Base-by-base conservation (phyloP, 2,888 invertebrate genomes). In the Polyommatus iphigenia region DNA sequence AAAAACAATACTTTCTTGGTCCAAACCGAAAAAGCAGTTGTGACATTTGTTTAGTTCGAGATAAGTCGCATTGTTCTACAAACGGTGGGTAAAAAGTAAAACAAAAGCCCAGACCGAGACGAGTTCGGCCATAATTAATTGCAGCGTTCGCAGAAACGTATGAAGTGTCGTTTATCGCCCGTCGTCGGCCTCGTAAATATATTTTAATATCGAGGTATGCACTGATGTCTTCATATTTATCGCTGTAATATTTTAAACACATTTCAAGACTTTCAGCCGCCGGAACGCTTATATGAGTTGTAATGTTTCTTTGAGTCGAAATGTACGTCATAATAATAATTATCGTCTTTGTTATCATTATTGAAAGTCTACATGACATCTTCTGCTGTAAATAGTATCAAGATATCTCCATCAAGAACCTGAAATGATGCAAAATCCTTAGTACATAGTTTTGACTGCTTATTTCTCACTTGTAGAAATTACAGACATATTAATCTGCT, bases 11-110 rank as follows among this genome's bases (percentile, higher is more conserved):
- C 54, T 77, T 54, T 77, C 15, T n/a, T 46, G 36, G 50, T 5
- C 50, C 71, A 71, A 83, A 82, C 84, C 86, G 46, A 90, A 90
- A 91, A 91, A 89, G 85, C 85, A 82, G 84, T 86, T 85, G 85
- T 81, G 84, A 88, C 85, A 85, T 89, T 89, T 89, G 87, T 89
- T 90, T 89, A 86, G 83, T 83, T 83, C 83, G 84, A 89, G 89
- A 90, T 91, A 90, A 91, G 86, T 84, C 85, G 89, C 89, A 91
- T 93, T 92, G 92, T 93, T 89, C 90, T 89, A 88, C 87, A 91
- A 91, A 91, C 88, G 89, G 87, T 83, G 87, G 81, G 86, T 85
- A 89, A 91, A 91, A 92, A 91, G 89, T 91, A 91, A 92, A 89
- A 87, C 81, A 80, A 83, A 81, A 82, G 83, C 83, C 85, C 82